A percentile compares a stretch with the other conserved stretches of the same genome.
phyloP scores from a whole-genome alignment of 2,888 invertebrate genomes.

The Oligia latruncula region DNA sequence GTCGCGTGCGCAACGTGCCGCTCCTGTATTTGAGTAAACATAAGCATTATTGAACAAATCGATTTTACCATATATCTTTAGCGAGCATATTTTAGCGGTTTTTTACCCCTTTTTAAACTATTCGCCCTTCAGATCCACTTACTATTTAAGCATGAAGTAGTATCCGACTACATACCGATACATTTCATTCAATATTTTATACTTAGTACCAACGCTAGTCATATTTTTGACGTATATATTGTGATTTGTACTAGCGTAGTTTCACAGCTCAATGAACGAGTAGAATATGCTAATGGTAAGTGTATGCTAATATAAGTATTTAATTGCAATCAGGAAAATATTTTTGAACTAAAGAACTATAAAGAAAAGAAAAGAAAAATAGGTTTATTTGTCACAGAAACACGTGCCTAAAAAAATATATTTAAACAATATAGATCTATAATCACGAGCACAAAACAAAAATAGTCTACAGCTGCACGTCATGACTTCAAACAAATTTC shows the following conservation, averaged over 20 bases:
- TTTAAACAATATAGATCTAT: background rate
- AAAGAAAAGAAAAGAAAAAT: background rate
- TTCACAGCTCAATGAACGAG: slow-evolving; percentile 54
- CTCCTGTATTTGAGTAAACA: background rate
- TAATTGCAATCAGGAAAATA: slow-evolving; percentile 21
- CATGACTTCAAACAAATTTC: background rate
- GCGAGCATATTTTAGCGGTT: slow-evolving; percentile 36
- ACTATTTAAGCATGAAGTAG: slow-evolving; percentile 61
- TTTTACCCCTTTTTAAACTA: slow-evolving; percentile 30
- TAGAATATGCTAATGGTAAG: slow-evolving; percentile 48
- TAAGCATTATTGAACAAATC: slow-evolving; percentile 27
- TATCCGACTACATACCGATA: slow-evolving; percentile 42
- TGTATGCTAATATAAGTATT: slow-evolving; percentile 50
- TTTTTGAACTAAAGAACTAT: background rate
- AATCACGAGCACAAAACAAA: background rate
- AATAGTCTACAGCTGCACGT: background rate
- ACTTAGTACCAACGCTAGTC: slow-evolving; percentile 49
- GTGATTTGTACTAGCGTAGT: slow-evolving; percentile 58
- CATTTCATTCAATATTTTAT: slow-evolving; percentile 58
- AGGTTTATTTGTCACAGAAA: background rate
- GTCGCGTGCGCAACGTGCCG: background rate
- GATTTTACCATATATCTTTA: slow-evolving; percentile 24
- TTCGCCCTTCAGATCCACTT: slow-evolving; percentile 47
- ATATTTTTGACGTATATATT: slow-evolving; percentile 48
- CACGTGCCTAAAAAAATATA: background rate